Base-by-base conservation (phyloP, 2,113 vertebrate species). In the Sciurus niger region DNA sequence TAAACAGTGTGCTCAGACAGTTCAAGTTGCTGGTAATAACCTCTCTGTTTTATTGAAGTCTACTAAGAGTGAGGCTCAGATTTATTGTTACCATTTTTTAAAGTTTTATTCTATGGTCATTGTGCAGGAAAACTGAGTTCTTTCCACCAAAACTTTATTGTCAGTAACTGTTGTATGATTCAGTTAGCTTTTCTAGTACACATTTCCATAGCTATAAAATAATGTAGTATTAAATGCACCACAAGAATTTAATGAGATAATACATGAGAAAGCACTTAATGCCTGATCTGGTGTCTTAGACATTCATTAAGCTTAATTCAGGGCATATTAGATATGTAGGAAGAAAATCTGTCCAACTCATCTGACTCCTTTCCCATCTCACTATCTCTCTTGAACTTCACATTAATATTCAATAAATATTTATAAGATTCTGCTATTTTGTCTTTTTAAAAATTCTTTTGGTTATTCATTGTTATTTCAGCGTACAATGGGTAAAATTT, bases 381-480 rank as follows among this genome's bases (percentile, higher is more conserved):
- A 55, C 6, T 51, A 74, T 11, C 30, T 94, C 60, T 55, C n/a
- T 86, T 93, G 68, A 95, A 58, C 40, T 89, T 94, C 63, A 95
- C 17, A 43, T 86, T 76, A 67, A 2, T 53, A 24, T 11, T 88
- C 20, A 82, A 16, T 83, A 68, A 85, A 68, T 83, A 11, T 92
- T 85, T 83, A 8, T 67, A 83, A 85, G 6, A 2, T 96, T 84
- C 74, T 76, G 9, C 30, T 84, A 20, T 80, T 89, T 93, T 80
- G 4, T 87, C 84, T 17, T n/a, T 78, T 86, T 86, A 80, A 40
- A 40, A 40, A 14, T 84, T 91, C 3, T 8, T 86, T 89, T 85
- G 30, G 13, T 77, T 93, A 89, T 84, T 94, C 34, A 85, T 93
- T 93, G 76, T 63, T 12, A 86, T 93, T 95, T 82, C 91, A 24